Evolutionary conservation across 2,888 invertebrate genomes (phyloP), one percentile per base, ranked within the genome.

Genomic region (Acleris sparsana): DNA sequence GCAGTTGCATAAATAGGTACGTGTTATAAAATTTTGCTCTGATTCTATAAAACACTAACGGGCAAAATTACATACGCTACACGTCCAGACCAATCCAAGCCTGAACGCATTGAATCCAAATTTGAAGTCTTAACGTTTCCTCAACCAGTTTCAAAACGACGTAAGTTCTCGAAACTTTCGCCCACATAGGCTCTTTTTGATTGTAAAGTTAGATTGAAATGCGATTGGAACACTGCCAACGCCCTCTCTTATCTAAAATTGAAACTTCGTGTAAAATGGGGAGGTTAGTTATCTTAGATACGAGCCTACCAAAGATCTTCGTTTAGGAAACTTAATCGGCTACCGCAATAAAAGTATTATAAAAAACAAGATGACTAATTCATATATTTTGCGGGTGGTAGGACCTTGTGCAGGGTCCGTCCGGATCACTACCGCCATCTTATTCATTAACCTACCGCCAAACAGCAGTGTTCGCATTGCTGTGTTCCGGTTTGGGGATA

Each of bases 161-260:
- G 44, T 46, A 57, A 44, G 44, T 25, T 25, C 6, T 22, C 2
- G 7, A 17, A 17, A 57, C 25, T 46, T 46, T 22, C 25, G 46
- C 13, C 11, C 16, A 57, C 57, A 29, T 57, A 46, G 17, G 57
- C 57, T 25, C 25, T 46, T 57, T 22, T 46, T 4, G 44, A 44
- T 22, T n/a, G 43, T 7, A 9, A 7, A 46, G 17, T 46, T 22
- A 13, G 25, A 44, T 22, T 46, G 57, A 57, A 56, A 60, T 60
- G 51, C 51, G 67, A 20, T 52, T 67, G 67, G 67, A 62, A 11
- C 51, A 48, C 18, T 7, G 62, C 67, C 67, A 67, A 59, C 53
- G 67, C 62, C 62, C 58, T 67, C 62, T 59, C 63, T 66, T 66
- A 66, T 66, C 62, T 66, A 46, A 66, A 66, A 61, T 66, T 66